These are phyloP conservation scores for Muscidifurax raptorellus DNA, from an alignment of 1,140 invertebrate genomes.

Conservation along the genomic window DNA sequence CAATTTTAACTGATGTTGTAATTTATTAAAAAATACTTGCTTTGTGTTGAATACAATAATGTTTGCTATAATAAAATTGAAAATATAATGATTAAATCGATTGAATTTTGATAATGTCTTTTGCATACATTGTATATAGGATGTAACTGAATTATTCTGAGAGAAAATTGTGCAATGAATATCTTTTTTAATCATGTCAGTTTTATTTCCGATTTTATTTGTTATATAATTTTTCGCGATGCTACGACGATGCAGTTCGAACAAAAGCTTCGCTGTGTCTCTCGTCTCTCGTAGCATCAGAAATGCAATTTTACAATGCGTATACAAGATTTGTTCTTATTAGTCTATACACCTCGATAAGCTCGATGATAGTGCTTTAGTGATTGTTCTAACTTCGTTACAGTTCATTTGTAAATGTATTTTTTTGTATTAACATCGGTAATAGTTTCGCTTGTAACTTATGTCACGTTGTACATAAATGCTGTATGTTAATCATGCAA, in stretches of 20 bases:
- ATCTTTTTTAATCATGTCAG: background rate
- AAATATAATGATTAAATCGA: background rate
- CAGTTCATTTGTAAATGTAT: slow-evolving; percentile 34
- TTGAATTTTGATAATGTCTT: slow-evolving; percentile 6
- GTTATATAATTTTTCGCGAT: slow-evolving; percentile 25
- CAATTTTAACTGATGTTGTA: too few species aligned
- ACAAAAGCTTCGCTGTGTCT: background rate
- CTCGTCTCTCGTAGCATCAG: slow-evolving; percentile 4
- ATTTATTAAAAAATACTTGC: too few species aligned
- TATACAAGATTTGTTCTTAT: slow-evolving; percentile 29
- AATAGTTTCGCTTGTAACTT: slow-evolving; percentile 25
- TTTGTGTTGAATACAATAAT: background rate
- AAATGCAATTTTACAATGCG: slow-evolving; percentile 30
- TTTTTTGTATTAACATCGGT: slow-evolving; percentile 29
- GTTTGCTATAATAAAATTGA: background rate
- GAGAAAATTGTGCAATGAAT: background rate
- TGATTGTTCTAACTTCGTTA: slow-evolving; percentile 49
- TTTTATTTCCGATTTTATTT: slow-evolving; percentile 23
- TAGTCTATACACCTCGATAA: slow-evolving; percentile 41
- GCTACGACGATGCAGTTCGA: background rate
- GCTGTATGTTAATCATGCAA: slow-evolving; percentile 18
- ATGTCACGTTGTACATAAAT: slow-evolving; percentile 19
- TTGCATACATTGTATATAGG: slow-evolving; percentile 26
- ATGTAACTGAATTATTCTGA: background rate
- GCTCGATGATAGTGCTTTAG: slow-evolving; percentile 38